phyloP scores from a whole-genome alignment of 2,113 vertebrate species.

The Psephotus haematonotus region DNA sequence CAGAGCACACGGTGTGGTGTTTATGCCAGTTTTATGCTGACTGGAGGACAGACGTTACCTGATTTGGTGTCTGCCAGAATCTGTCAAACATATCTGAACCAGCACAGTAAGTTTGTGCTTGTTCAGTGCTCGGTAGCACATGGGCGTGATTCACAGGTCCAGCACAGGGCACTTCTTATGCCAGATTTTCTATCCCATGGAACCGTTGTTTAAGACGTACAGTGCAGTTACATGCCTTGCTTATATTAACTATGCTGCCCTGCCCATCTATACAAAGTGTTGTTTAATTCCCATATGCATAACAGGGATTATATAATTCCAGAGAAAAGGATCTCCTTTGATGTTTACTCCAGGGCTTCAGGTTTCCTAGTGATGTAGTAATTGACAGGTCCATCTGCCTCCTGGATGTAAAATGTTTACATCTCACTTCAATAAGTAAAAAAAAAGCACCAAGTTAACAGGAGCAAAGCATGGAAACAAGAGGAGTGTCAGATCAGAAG shows the following conservation, averaged over 20 bases:
- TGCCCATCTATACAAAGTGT: background rate
- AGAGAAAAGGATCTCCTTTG: conserved; percentile 6
- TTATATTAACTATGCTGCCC: background rate
- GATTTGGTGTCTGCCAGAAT: background rate
- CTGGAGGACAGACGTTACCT: conserved; percentile 14
- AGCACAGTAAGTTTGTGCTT: background rate
- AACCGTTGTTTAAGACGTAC: background rate
- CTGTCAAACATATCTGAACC: conserved; percentile 7
- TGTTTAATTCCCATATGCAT: background rate
- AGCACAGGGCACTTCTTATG: background rate
- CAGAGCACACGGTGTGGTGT: background rate
- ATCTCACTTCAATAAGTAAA: background rate
- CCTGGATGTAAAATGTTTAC: conserved; percentile 9
- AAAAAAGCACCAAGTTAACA: background rate
- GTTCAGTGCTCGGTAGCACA: background rate
- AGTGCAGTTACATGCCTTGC: background rate
- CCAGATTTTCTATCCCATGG: background rate
- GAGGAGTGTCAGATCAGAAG: background rate
- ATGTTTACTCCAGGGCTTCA: background rate
- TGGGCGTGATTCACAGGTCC: background rate
- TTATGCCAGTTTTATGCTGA: conserved; percentile 33
- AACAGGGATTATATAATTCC: conserved; percentile 9
- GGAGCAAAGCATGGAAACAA: background rate
- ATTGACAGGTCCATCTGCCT: background rate
- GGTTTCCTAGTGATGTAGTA: background rate